These are phyloP conservation scores for Phalacrocorax brasilianus DNA, from an alignment of 2,113 vertebrate species.

Conservation along the genomic window DNA sequence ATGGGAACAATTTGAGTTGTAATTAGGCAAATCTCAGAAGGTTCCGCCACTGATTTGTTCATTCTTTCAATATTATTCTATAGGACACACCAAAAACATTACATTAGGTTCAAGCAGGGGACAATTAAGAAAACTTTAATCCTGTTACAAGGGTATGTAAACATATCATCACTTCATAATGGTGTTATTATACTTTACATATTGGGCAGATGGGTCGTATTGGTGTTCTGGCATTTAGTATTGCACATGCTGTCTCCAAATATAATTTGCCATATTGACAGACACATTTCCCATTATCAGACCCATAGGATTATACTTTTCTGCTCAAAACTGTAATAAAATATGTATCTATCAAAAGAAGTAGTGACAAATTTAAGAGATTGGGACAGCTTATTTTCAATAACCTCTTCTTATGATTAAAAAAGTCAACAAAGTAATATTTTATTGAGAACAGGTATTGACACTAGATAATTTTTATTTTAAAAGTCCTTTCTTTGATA, in stretches of 20 bases:
- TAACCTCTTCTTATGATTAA: background rate
- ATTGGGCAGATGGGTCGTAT: slow-evolving; percentile 55
- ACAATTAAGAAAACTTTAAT: slow-evolving; percentile 73
- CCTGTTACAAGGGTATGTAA: slow-evolving; percentile 67
- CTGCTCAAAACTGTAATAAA: background rate
- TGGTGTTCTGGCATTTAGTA: slow-evolving; percentile 41
- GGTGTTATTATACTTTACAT: slow-evolving; percentile 59
- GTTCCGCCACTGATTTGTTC: slow-evolving; percentile 86
- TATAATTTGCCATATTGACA: slow-evolving; percentile 10
- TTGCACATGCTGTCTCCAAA: slow-evolving; percentile 11
- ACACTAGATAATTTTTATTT: background rate
- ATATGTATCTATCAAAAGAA: background rate
- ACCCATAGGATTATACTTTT: background rate
- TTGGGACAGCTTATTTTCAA: background rate
- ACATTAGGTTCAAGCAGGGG: slow-evolving; percentile 77
- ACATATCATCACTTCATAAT: slow-evolving; percentile 57
- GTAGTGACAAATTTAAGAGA: background rate
- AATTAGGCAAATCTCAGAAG: slow-evolving; percentile 87
- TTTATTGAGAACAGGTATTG: background rate
- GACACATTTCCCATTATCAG: slow-evolving; percentile 6
- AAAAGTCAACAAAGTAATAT: background rate
- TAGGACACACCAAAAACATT: slow-evolving; percentile 77
- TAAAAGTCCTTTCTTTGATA: background rate
- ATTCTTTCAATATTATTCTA: slow-evolving; percentile 80
- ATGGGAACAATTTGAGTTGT: slow-evolving; percentile 88